Percentiles rank a stretch among this genome's conserved stretches.
phyloP scores from a whole-genome alignment of 2,113 vertebrate species.

The Pluvialis apricaria region DNA sequence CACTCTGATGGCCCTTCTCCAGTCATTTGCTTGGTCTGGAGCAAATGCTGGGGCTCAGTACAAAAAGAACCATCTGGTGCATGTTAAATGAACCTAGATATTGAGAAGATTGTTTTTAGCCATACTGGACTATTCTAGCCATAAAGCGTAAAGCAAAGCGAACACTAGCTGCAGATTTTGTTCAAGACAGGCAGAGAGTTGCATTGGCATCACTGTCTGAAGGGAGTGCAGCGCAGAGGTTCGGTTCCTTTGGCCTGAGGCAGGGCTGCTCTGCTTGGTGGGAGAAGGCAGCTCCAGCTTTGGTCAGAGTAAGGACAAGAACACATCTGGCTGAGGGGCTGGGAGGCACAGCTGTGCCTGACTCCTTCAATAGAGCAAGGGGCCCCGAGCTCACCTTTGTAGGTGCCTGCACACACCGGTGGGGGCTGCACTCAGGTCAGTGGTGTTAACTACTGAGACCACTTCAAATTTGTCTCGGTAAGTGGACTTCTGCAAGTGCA shows the following conservation, averaged over 20 bases:
- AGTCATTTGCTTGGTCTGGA: background rate
- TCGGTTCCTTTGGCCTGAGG: background rate
- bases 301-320: accelerated
- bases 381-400: background rate
- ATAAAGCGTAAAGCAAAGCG: background rate
- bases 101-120: background rate
- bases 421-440: background rate
- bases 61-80: background rate
- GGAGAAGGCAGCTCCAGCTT: background rate
- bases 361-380: background rate
- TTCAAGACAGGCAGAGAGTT: background rate
- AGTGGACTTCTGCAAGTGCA: background rate
- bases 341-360: background rate
- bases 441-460: accelerated
- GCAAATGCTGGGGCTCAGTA: background rate
- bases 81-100: background rate
- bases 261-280: accelerated
- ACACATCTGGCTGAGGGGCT: background rate
- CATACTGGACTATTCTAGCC: background rate
- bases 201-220: background rate
- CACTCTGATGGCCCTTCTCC: background rate
- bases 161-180: background rate
- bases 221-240: accelerated
- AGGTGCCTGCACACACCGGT: accelerated
- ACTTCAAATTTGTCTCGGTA: background rate